Evolutionary conservation across 2,113 vertebrate genomes (phyloP).

Genomic region (Coregonus clupeaformis): DNA sequence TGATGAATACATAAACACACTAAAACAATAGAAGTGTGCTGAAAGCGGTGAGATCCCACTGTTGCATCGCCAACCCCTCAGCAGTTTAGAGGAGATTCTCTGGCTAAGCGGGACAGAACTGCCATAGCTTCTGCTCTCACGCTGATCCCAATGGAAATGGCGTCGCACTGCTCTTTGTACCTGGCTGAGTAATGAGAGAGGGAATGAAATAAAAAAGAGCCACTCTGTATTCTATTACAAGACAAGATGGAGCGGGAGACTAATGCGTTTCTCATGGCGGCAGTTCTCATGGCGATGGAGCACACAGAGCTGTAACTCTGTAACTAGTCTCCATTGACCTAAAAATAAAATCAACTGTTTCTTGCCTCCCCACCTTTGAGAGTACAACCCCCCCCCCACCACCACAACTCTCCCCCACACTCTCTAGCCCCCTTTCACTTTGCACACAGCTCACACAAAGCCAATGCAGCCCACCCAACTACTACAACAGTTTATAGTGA

Average conservation of each 20-base stretch:
- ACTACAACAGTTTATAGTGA: neutral
- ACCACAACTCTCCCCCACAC: neutral
- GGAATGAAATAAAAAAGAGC: slow-evolving; percentile 22
- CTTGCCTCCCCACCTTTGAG: neutral
- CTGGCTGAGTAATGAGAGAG: slow-evolving; percentile 50
- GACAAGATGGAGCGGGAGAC: slow-evolving; percentile 19
- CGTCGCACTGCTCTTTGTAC: slow-evolving; percentile 27
- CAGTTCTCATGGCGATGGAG: slow-evolving; percentile 20
- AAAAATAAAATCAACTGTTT: slow-evolving; percentile 42
- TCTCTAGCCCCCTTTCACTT: neutral
- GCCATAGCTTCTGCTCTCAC: slow-evolving; percentile 4
- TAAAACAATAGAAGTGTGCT: neutral
- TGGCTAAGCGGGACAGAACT: slow-evolving; percentile 10
- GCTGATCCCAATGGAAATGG: slow-evolving; percentile 17
- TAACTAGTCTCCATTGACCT: slow-evolving; percentile 47
- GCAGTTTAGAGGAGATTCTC: slow-evolving; percentile 18
- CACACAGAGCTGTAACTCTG: slow-evolving; percentile 10
- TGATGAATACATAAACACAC: slow-evolving; percentile 27
- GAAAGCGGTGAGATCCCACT: slow-evolving; percentile 8
- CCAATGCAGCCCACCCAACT: neutral
- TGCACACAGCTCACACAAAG: neutral
- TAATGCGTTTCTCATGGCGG: slow-evolving; percentile 40
- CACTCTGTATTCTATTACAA: slow-evolving; percentile 54
- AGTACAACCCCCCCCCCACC: slow-evolving; percentile 7
- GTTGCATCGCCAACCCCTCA: slow-evolving; percentile 2